Percentiles rank a stretch among this genome's conserved stretches.
These are phyloP conservation scores for Megaustenia siamemsis DNA, from an alignment of 2,888 invertebrate species.

Conservation along the genomic window DNA sequence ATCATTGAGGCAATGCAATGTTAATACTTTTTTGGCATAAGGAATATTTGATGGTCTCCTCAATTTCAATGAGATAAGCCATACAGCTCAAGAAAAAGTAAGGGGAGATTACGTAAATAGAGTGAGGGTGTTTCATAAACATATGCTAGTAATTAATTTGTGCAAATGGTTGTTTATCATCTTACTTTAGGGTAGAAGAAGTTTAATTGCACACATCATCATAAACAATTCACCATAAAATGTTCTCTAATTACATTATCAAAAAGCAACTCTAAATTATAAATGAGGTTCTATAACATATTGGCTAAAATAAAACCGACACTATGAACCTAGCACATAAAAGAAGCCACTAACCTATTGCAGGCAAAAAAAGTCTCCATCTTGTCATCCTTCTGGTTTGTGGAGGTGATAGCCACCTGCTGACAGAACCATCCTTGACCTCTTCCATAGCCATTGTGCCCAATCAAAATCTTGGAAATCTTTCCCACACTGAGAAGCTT, in stretches of 20 bases:
- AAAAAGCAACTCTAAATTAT: not conserved
- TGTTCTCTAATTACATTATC: not conserved
- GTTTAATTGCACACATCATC: not conserved
- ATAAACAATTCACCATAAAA: not conserved
- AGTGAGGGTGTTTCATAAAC: too few species aligned
- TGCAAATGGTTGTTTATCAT: too few species aligned
- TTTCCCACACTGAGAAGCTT: constrained; percentile 69
- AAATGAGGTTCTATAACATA: not conserved
- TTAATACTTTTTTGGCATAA: too few species aligned
- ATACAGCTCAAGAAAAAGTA: too few species aligned
- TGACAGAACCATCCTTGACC: constrained; percentile 74
- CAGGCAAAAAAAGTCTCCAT: constrained; percentile 68
- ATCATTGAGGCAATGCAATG: too few species aligned
- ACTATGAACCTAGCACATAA: not conserved
- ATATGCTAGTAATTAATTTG: too few species aligned
- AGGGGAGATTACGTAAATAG: too few species aligned
- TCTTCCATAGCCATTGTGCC: constrained; percentile 68
- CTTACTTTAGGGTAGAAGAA: too few species aligned
- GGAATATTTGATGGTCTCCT: too few species aligned
- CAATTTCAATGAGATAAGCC: too few species aligned
- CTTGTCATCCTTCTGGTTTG: constrained; percentile 60
- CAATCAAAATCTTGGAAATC: constrained; percentile 68
- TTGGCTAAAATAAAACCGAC: not conserved
- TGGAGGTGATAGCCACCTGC: constrained; percentile 61
- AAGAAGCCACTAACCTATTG: constrained; percentile 63